Conservation (phyloP, 2,113 vertebrate genomes). For the Suricata suricatta region DNA sequence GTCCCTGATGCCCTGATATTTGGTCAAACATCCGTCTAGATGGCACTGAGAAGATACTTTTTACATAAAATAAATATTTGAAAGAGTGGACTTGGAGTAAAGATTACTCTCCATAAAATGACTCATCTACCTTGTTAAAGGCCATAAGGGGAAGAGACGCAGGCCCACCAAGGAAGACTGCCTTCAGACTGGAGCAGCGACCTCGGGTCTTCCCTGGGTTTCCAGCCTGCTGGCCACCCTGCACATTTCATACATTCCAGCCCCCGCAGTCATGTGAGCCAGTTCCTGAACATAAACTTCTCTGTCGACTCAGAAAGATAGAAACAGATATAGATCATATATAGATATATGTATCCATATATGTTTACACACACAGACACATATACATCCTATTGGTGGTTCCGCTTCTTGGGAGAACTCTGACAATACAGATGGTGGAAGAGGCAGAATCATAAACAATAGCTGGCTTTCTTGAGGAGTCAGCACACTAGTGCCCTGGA, state of each 20-base stretch:
- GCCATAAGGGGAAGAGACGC: not conserved
- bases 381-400: not conserved
- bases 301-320: not conserved
- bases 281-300: not conserved
- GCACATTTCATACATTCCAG: not conserved
- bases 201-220: not conserved
- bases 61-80: not conserved
- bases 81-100: not conserved
- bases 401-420: not conserved
- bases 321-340: not conserved
- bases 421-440: too few species aligned
- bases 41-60: not conserved
- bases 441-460: not conserved
- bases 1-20: not conserved
- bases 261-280: not conserved
- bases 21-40: not conserved
- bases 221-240: not conserved
- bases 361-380: not conserved
- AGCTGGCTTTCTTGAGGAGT: not conserved
- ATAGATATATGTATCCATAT: not conserved
- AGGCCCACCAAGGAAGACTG: not conserved
- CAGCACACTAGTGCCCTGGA: not conserved
- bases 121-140: not conserved
- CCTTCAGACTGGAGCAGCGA: not conserved
- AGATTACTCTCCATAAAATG: not conserved